phyloP scores from a whole-genome alignment of 2,888 invertebrate species.

The Hetaerina titia region DNA sequence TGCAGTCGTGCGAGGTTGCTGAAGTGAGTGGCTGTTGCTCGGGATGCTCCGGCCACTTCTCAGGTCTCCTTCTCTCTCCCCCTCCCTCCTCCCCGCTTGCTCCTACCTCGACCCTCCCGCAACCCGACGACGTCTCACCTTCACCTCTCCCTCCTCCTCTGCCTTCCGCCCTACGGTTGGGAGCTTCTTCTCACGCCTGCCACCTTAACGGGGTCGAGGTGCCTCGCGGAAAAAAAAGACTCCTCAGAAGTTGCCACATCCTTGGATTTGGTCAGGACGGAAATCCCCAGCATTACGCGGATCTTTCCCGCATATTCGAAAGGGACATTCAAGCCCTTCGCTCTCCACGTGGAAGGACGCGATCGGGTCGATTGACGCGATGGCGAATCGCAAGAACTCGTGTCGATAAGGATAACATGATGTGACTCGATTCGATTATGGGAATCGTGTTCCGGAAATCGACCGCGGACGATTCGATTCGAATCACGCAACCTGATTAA shows the following conservation, averaged over 20 bases:
- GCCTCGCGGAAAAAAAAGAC: neutral
- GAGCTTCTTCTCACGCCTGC: neutral
- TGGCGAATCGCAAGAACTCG: too few relatives aligned
- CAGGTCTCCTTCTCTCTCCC: neutral
- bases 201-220: slow-evolving; percentile 27
- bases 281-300: neutral
- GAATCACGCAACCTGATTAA: too few relatives aligned
- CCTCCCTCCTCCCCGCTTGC: neutral
- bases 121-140: neutral
- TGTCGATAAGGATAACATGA: too few relatives aligned
- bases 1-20: too few relatives aligned
- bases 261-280: neutral
- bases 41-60: neutral
- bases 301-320: too few relatives aligned
- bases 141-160: neutral
- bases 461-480: too few relatives aligned
- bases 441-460: too few relatives aligned
- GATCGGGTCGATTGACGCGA: too few relatives aligned
- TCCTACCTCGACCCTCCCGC: neutral
- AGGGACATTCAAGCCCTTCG: too few relatives aligned
- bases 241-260: neutral
- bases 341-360: too few relatives aligned
- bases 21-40: too few relatives aligned
- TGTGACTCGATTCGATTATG: too few relatives aligned
- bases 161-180: neutral